Base-by-base conservation (phyloP, 1,140 invertebrate genomes). In the Bombus fervidus region DNA sequence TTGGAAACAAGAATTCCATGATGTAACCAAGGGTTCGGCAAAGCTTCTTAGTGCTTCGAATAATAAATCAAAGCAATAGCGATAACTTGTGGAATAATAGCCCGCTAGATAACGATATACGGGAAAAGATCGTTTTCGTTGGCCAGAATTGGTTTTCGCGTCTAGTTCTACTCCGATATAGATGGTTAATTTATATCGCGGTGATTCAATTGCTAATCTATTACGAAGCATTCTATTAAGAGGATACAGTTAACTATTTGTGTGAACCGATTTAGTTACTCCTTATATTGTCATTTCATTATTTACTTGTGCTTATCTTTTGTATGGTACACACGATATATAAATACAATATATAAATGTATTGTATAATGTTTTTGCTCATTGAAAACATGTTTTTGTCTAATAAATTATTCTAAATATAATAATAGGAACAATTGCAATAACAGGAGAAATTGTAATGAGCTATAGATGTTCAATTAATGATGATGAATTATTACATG, bases 31-130 rank as follows among this genome's bases (percentile, higher is more conserved):
- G 72, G 72, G 62, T 75, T 34, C 72, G 69, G 81, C 73, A 80
- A 75, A 86, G 81, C 72, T 91, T 86, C 87, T 83, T 81, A 78
- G 76, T 57, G 72, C n/a, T 39, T 76, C 28, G 41, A 15, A 66
- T 87, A 86, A 93, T 93, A 93, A 92, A 93, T 93, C 91, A 93
- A 93, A 93, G 82, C 80, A 81, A 77, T 88, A 69, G 86, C 89
- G 91, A 93, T 93, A 92, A 92, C 89, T 91, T 89, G 84, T 88
- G 85, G 89, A 90, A 93, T 92, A 93, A 91, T 90, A 88, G 91
- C 86, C 75, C 86, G 83, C 77, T 83, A 91, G 92, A 93, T 93
- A 92, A 92, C 89, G 91, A 91, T 91, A 92, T 91, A 89, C 72
- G 81, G 77, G 84, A 83, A 79, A 83, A 66, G 83, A 89, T 87